These are phyloP conservation scores for Gambusia affinis DNA, from an alignment of 2,113 vertebrate species.

Conservation along the genomic window DNA sequence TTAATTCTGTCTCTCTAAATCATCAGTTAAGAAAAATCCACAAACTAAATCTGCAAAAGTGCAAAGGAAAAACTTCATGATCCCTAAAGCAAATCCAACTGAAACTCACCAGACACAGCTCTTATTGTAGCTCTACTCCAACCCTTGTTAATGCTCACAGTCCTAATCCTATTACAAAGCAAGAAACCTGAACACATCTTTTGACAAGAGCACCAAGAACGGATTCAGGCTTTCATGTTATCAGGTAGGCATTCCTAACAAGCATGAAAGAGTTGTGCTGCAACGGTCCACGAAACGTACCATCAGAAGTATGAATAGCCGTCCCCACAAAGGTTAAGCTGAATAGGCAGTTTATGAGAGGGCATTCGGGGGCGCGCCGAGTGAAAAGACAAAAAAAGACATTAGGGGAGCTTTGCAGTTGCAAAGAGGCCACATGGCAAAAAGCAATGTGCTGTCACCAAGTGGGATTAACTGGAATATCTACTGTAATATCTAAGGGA, in stretches of 20 bases:
- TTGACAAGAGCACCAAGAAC: conserved; percentile 2
- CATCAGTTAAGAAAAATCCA: neutral
- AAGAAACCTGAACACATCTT: conserved; percentile 32
- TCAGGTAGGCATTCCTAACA: conserved; percentile 38
- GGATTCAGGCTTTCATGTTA: conserved; percentile 29
- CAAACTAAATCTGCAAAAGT: neutral
- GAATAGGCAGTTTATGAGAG: conserved; percentile 67
- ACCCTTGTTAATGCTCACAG: conserved; percentile 40
- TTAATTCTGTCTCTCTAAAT: neutral
- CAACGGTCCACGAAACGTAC: conserved; percentile 34
- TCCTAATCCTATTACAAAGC: conserved; percentile 60
- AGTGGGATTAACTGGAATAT: neutral
- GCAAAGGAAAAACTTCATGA: neutral
- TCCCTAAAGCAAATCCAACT: conserved; percentile 27
- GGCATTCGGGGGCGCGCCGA: conserved; percentile 48
- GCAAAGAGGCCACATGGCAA: conserved; percentile 40
- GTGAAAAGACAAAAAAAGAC: conserved; percentile 51
- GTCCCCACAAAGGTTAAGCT: conserved; percentile 63
- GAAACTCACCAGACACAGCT: conserved; percentile 39
- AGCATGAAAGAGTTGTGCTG: conserved; percentile 34
- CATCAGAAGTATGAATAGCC: conserved; percentile 62
- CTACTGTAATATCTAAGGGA: conserved; percentile 1
- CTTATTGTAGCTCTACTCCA: conserved; percentile 30
- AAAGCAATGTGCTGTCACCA: conserved; percentile 31
- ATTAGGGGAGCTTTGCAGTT: conserved; percentile 53